Conservation (phyloP, 2,797 vertebrate genomes). For the Morus bassanus region DNA sequence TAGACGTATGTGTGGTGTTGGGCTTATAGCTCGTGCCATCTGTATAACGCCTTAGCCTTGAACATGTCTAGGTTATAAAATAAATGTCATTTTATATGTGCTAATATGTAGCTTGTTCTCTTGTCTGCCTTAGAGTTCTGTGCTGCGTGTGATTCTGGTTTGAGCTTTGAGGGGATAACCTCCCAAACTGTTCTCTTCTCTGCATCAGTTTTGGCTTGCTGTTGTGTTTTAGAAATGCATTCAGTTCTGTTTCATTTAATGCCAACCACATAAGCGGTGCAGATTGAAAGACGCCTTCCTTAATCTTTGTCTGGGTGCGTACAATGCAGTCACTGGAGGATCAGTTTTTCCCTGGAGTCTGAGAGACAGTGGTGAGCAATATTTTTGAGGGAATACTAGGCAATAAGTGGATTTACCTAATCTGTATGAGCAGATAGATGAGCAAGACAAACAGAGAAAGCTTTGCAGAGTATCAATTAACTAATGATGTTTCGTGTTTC, state of each 20-base stretch:
- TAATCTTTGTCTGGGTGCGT: too few species aligned
- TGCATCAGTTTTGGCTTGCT: not conserved
- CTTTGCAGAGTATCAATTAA: not conserved
- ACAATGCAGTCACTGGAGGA: fast-evolving
- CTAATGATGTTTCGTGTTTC: not conserved
- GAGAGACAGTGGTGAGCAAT: not conserved
- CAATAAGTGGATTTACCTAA: not conserved
- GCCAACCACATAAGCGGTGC: fast-evolving
- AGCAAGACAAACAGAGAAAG: not conserved
- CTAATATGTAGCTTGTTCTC: not conserved
- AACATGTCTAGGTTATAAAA: not conserved
- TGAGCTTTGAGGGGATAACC: not conserved
- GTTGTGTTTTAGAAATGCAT: not conserved
- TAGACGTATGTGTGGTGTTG: too few species aligned
- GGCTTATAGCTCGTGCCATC: fast-evolving
- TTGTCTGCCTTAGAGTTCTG: not conserved
- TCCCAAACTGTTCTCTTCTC: not conserved
- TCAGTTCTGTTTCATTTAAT: not conserved
- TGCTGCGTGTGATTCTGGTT: not conserved
- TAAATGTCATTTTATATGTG: fast-evolving
- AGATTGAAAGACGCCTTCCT: fast-evolving
- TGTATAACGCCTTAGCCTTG: not conserved
- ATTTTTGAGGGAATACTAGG: not conserved
- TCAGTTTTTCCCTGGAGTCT: not conserved
- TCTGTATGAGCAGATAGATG: not conserved